phyloP scores from a whole-genome alignment of 2,888 invertebrate species.

The Caenorhabditis angaria region DNA sequence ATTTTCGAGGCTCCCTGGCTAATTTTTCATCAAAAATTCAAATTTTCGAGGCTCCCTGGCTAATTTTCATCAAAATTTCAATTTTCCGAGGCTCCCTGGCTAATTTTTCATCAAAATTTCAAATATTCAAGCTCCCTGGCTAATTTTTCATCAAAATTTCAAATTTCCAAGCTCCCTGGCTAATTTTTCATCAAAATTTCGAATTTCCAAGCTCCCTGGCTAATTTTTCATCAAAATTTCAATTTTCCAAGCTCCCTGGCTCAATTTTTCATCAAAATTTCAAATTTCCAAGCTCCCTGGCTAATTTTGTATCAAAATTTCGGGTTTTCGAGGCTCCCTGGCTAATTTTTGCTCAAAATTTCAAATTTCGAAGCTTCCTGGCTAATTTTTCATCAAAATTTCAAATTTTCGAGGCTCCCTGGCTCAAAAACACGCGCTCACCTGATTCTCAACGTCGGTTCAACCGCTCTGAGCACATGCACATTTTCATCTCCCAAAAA shows the following conservation, averaged over 20 bases:
- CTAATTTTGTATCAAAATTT: background rate
- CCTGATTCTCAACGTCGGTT: constrained; percentile 67
- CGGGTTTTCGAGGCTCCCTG: background rate
- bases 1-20: background rate
- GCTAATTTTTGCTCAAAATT: background rate
- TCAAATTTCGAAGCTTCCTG: background rate
- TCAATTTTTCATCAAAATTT: background rate
- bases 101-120: background rate
- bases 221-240: background rate
- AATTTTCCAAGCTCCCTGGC: background rate
- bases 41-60: background rate
- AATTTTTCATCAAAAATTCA: background rate
- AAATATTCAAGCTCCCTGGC: background rate
- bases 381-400: background rate
- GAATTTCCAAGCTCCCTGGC: background rate
- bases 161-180: background rate
- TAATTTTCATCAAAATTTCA: background rate
- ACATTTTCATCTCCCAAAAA: constrained; percentile 64
- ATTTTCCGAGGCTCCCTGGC: background rate
- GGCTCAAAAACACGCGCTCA: constrained; percentile 11
- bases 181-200: background rate
- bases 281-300: background rate
- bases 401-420: background rate
- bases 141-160: background rate
- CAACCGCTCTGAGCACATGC: constrained; percentile 67